Evolutionary conservation across 2,888 invertebrate genomes (phyloP).

Genomic region (Eupithecia tripunctaria): DNA sequence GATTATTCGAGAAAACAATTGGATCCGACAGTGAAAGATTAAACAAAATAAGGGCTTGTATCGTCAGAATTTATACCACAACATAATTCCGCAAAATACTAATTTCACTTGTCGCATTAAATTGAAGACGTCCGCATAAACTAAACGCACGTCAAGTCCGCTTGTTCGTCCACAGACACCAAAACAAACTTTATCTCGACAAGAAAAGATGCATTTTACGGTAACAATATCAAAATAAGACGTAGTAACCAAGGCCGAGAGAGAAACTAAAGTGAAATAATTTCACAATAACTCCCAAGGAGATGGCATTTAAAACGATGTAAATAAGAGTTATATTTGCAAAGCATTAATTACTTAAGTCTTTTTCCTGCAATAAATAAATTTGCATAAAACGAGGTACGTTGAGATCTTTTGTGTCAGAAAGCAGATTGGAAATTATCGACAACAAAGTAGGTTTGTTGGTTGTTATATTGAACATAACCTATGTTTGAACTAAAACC

Average conservation of each 20-base stretch:
- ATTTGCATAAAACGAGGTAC: constrained; percentile 23
- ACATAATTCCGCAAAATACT: constrained; percentile 46
- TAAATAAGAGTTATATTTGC: constrained; percentile 36
- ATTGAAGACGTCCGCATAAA: constrained; percentile 56
- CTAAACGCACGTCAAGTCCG: constrained; percentile 50
- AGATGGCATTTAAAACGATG: constrained; percentile 35
- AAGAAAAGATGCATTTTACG: constrained; percentile 38
- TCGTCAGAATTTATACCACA: constrained; percentile 34
- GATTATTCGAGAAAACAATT: constrained; percentile 26
- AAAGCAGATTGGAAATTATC: constrained; percentile 1
- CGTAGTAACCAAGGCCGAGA: constrained; percentile 41
- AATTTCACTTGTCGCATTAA: constrained; percentile 56
- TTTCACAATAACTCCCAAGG: constrained; percentile 35
- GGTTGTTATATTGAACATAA: background rate
- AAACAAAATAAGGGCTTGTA: constrained; percentile 31
- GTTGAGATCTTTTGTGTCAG: constrained; percentile 8
- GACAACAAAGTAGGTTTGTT: background rate
- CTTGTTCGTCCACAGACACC: constrained; percentile 25
- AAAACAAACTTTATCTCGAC: constrained; percentile 27
- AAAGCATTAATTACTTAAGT: constrained; percentile 32
- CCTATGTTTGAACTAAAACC: no score
- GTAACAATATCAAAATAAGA: constrained; percentile 23
- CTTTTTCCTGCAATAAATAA: constrained; percentile 31
- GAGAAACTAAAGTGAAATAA: constrained; percentile 40
- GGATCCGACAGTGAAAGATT: constrained; percentile 33